Percentiles rank a stretch among this genome's conserved stretches.
phyloP scores from a whole-genome alignment of 2,888 invertebrate species.

The Drosophila lacicola region DNA sequence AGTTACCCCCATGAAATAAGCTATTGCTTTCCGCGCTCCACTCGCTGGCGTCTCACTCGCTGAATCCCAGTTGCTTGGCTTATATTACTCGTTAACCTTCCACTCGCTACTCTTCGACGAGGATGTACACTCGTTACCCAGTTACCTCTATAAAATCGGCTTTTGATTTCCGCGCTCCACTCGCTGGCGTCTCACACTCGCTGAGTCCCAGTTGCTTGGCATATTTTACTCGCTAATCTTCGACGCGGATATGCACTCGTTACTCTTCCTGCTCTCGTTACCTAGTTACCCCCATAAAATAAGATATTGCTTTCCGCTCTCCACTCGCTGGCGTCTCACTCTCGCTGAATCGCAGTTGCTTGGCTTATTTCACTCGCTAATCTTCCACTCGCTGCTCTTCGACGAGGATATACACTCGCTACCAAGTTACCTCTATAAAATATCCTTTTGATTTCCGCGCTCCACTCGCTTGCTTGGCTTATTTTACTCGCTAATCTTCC shows the following conservation, averaged over 20 bases:
- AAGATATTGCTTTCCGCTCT: neutral
- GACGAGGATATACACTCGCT: neutral
- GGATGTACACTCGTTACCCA: too few relatives aligned
- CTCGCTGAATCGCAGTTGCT: neutral
- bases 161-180: neutral
- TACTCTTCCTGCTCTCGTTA: too few relatives aligned
- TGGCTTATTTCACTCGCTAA: neutral
- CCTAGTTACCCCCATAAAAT: too few relatives aligned
- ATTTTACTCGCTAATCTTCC: neutral
- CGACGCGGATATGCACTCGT: too few relatives aligned
- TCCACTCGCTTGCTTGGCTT: neutral
- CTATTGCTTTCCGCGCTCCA: neutral
- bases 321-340: neutral
- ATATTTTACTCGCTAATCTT: neutral
- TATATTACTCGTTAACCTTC: neutral
- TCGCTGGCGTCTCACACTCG: neutral
- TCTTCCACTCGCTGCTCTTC: neutral
- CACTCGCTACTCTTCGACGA: too few relatives aligned
- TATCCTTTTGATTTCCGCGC: neutral
- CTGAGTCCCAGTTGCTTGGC: neutral
- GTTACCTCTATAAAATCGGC: neutral
- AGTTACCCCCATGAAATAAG: neutral
- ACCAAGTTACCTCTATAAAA: too few relatives aligned
- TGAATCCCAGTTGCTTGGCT: neutral
- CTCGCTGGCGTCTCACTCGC: neutral